Percentiles rank a stretch among this genome's conserved stretches.
phyloP scores from a whole-genome alignment of 2,888 invertebrate species.

The Meta bourneti region DNA sequence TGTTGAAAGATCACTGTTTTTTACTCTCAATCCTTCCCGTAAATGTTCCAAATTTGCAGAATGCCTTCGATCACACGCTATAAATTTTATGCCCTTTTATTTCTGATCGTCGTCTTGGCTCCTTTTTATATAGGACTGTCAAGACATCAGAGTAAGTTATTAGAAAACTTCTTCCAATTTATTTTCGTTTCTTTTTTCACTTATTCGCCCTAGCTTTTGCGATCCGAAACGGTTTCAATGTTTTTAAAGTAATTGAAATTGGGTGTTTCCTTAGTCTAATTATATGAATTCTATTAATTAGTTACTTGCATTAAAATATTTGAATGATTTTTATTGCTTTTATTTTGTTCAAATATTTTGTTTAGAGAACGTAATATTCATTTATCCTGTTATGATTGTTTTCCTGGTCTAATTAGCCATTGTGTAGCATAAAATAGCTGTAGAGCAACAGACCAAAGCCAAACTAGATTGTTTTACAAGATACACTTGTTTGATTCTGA shows the following conservation, averaged over 20 bases:
- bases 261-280: neutral
- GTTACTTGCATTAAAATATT: too few relatives aligned
- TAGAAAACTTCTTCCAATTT: neutral
- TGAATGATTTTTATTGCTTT: too few relatives aligned
- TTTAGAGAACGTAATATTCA: too few relatives aligned
- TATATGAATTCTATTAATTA: neutral
- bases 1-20: neutral
- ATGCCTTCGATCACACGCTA: slow-evolving; percentile 63
- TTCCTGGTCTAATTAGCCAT: too few relatives aligned
- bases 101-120: slow-evolving; percentile 45
- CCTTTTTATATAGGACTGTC: slow-evolving; percentile 66
- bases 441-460: too few relatives aligned
- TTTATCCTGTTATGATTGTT: too few relatives aligned
- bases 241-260: neutral
- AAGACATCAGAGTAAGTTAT: slow-evolving; percentile 52
- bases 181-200: neutral
- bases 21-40: neutral
- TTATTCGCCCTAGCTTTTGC: neutral
- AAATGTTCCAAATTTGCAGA: slow-evolving; percentile 27
- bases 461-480: too few relatives aligned
- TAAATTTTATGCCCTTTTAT: slow-evolving; percentile 43
- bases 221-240: neutral
- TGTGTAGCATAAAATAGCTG: too few relatives aligned
- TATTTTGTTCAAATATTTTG: too few relatives aligned
- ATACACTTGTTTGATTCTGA: too few relatives aligned